Percentiles rank a stretch among this genome's conserved stretches.
Conservation (phyloP, 2,888 invertebrate genomes). For the Aricia artaxerxes region DNA sequence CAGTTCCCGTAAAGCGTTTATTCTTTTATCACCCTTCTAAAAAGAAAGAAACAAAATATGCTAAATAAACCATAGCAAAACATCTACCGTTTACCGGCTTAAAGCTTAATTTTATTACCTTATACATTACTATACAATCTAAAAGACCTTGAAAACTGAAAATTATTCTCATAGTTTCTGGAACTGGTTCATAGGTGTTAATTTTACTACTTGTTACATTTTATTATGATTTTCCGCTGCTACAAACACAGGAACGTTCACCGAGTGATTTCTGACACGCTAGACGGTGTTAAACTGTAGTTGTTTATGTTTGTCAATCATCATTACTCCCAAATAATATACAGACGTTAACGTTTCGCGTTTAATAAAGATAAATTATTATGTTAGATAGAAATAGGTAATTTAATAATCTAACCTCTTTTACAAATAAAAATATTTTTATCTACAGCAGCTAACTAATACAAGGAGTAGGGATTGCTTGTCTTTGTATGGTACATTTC, state of each 20-base stretch:
- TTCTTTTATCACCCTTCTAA: too few relatives aligned
- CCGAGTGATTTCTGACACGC: background rate
- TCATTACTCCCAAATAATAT: background rate
- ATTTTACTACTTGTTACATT: background rate
- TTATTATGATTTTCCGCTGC: background rate
- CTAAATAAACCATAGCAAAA: too few relatives aligned
- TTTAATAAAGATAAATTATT: background rate
- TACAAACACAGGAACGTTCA: background rate
- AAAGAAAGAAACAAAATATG: too few relatives aligned
- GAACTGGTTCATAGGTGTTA: background rate
- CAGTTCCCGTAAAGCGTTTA: too few relatives aligned
- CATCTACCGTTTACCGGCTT: too few relatives aligned
- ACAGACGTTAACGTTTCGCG: background rate
- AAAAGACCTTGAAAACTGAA: background rate
- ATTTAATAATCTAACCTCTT: too few relatives aligned
- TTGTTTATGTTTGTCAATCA: constrained; percentile 17
- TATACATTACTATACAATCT: too few relatives aligned
- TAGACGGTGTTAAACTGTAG: background rate
- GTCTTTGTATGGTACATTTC: too few relatives aligned
- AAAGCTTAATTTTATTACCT: too few relatives aligned
- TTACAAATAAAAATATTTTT: too few relatives aligned
- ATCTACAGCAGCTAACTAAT: too few relatives aligned
- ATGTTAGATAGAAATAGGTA: background rate
- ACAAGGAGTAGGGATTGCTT: too few relatives aligned
- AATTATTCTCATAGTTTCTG: background rate